Percentiles rank a stretch among this genome's conserved stretches.
Evolutionary conservation across 1,140 invertebrate genomes (phyloP).

Genomic region (Meloidogyne chitwoodi): DNA sequence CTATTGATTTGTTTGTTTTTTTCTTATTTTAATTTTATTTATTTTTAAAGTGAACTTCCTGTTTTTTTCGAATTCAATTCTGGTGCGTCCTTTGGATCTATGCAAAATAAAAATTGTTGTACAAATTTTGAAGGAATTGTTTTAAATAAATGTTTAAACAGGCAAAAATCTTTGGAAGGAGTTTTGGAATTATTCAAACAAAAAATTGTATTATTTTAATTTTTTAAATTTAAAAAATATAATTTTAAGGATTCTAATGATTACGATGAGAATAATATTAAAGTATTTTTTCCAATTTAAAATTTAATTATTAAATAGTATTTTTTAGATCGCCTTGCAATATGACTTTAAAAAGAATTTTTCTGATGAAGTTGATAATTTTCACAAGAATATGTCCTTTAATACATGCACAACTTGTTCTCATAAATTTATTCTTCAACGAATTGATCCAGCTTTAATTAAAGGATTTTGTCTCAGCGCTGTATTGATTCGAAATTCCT

Average conservation of each 20-base stretch:
- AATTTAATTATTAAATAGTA: background rate
- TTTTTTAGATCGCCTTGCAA: conserved; percentile 9
- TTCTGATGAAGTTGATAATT: background rate
- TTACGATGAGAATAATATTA: background rate
- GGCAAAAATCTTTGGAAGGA: conserved; percentile 34
- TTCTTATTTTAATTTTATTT: background rate
- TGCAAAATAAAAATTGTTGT: conserved; percentile 31
- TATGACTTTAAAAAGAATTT: conserved; percentile 4
- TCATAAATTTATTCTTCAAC: conserved; percentile 14
- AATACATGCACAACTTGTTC: background rate
- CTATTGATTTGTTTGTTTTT: conserved; percentile 29
- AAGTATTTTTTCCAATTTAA: background rate
- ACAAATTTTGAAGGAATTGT: conserved; percentile 29
- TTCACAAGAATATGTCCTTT: background rate
- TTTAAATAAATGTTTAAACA: conserved; percentile 24
- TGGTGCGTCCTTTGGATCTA: conserved; percentile 21
- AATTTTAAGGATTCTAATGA: conserved; percentile 22
- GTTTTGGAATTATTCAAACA: conserved; percentile 40
- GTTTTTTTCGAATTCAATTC: conserved; percentile 34
- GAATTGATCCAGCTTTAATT: background rate
- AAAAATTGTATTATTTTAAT: conserved; percentile 13
- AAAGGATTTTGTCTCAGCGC: conserved; percentile 20
- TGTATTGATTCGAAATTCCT: conserved; percentile 23
- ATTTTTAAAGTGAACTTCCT: conserved; percentile 36
- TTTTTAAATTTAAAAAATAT: background rate